Base-by-base conservation (phyloP, 2,888 invertebrate species). In the Drosophila hawaiiensis region DNA sequence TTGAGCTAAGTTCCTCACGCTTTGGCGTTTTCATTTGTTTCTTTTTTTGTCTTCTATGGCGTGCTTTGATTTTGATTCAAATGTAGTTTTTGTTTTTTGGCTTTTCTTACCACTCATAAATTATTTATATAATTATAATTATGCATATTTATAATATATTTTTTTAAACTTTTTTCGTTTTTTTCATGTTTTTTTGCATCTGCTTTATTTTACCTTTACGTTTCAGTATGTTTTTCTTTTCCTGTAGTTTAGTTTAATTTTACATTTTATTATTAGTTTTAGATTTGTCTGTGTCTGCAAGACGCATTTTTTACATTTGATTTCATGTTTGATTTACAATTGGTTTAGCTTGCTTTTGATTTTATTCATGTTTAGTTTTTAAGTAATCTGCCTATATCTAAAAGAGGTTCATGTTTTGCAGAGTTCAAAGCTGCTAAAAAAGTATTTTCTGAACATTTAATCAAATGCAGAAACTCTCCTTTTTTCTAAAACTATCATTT, bases 241-340 rank as follows among this genome's bases (percentile, higher is more conserved):
- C 87, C 87, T 90, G 88, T 89, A 90, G 78, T 89, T 89, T 76
- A 76, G 79, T 90, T 90, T 82, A 87, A 90, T 89, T 90, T 91
- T 90, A 88, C 84, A 85, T 77, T 82, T 77, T 76, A 60, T 79
- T 80, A 76, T 80, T 82, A 72, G 58, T 73, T 80, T 66, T 65
- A 5, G 35, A 61, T 68, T 73, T 65, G 66, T 64, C 60, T 56
- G 35, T 70, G 64, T 61, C 55, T 67, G 59, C 61, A 52, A 63
- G 28, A 33, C 22, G 33, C 53, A 71, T 58, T 59, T 25, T 71
- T 58, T 73, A 73, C 60, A 77, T 75, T 71, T 72, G 67, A 63
- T 83, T 78, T 68, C 64, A 19, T 68, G 12, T 79, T 83, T 79
- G 80, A 82, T 82, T 87, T 87, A 84, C 77, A 84, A 71, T 72